Base-by-base conservation (phyloP, 2,888 invertebrate species). In the Phengaris arion region DNA sequence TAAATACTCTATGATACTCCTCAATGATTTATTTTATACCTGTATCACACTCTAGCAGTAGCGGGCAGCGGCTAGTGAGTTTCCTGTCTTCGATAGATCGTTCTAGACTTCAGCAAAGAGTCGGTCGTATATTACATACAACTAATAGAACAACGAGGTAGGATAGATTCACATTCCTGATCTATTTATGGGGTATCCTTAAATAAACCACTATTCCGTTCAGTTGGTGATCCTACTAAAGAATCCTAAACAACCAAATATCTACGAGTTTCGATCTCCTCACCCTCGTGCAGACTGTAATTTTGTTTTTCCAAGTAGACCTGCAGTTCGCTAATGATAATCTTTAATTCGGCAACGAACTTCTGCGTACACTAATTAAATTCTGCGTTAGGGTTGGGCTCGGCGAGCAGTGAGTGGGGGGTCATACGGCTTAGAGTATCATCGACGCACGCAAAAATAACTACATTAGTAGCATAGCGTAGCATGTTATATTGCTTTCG, bases 141-240 rank as follows among this genome's bases (percentile, higher is more conserved):
- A 12, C 64, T 64, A 35, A 64, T 12, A 52, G 52, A 52, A 64
- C 64, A 45, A 64, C 35, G 9, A 45, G 64, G 35, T 45, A 13
- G 12, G 35, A 64, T 64, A 64, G 35, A 64, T 64, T 45, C 64
- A 59, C 35, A 64, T 64, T 64, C 35, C 13, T 64, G 64, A 35
- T 35, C 64, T 64, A 64, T 64, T 64, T 64, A 64, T 35, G 64
- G 64, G 35, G 12, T 45, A 45, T 13, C 35, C 35, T 64, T 13
- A 64, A 64, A 64, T 64, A 64, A 64, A 64, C 64, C 64, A 64
- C 64, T 45, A 64, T 64, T 22, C 59, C 59, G 59, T 59, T 59
- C 59, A 15, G 9, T 35, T 8, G 35, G 35, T 35, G 64, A 64
- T 64, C 64, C 35, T 35, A 35, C 64, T 64, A 12, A 59, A 12